phyloP scores from a whole-genome alignment of 2,113 vertebrate genomes.

The Brevimyrus niger region DNA sequence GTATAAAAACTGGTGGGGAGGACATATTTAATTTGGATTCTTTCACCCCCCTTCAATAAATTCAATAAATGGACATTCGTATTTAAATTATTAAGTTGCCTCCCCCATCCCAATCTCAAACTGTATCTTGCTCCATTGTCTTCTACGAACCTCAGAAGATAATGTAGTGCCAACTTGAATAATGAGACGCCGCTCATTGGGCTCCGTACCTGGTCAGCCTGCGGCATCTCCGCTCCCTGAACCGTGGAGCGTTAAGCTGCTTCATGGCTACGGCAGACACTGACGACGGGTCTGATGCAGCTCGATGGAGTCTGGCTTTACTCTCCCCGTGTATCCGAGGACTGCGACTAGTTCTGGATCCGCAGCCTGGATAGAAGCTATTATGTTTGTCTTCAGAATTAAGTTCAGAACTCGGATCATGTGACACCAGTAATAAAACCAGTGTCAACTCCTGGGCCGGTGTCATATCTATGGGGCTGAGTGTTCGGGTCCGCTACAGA shows the following conservation, averaged over 20 bases:
- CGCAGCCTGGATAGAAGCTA: background rate
- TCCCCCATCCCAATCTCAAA: background rate
- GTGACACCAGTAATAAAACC: background rate
- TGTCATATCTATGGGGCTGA: background rate
- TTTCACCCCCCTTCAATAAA: background rate
- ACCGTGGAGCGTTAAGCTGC: background rate
- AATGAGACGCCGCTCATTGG: background rate
- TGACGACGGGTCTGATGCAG: background rate
- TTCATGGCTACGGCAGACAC: background rate
- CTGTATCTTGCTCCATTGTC: background rate
- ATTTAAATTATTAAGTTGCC: background rate
- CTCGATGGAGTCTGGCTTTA: background rate
- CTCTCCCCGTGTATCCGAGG: background rate
- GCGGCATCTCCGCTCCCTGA: background rate
- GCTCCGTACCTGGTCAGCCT: background rate
- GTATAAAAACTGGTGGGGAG: background rate
- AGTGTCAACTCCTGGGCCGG: background rate
- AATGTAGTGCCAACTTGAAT: background rate
- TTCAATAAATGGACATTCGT: background rate
- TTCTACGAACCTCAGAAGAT: background rate
- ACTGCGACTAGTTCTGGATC: background rate
- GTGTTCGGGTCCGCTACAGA: background rate
- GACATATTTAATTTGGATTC: background rate
- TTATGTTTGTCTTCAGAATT: background rate
- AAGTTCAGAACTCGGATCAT: background rate